These are phyloP conservation scores for Aphelenchoides besseyi DNA, from an alignment of 1,140 invertebrate species.

Conservation along the genomic window DNA sequence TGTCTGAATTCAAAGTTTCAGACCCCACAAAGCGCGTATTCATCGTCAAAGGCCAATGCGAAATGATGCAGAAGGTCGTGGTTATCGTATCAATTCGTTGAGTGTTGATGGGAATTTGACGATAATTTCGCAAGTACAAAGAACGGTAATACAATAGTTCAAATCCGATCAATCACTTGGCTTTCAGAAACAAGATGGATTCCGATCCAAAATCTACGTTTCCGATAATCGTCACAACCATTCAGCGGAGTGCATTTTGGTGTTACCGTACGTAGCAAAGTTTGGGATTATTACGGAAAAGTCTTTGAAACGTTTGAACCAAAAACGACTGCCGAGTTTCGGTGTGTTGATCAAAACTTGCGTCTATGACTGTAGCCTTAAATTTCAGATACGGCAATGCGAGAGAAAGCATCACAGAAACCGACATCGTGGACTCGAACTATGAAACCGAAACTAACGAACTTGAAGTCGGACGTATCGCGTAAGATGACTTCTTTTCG, in stretches of 20 bases:
- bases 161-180: background rate
- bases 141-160: constrained; percentile 15
- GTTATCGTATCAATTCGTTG: constrained; percentile 24
- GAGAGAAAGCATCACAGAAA: background rate
- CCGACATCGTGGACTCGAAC: background rate
- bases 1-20: constrained; percentile 4
- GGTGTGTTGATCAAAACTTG: constrained; percentile 18
- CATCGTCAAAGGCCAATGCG: background rate
- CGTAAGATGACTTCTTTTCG: background rate
- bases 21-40: constrained; percentile 26
- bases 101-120: constrained; percentile 13
- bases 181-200: constrained; percentile 28
- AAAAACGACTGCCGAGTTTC: constrained; percentile 28
- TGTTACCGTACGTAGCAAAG: constrained; percentile 23
- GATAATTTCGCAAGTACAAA: constrained; percentile 8
- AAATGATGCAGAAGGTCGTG: background rate
- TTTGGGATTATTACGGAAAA: constrained; percentile 21
- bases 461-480: background rate
- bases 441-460: background rate
- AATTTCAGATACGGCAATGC: background rate
- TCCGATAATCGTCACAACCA: constrained; percentile 13
- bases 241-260: constrained; percentile 18
- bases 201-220: constrained; percentile 19
- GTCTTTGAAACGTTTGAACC: constrained; percentile 20
- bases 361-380: background rate